phyloP scores from a whole-genome alignment of 2,888 invertebrate genomes.

The Dolomedes plantarius region DNA sequence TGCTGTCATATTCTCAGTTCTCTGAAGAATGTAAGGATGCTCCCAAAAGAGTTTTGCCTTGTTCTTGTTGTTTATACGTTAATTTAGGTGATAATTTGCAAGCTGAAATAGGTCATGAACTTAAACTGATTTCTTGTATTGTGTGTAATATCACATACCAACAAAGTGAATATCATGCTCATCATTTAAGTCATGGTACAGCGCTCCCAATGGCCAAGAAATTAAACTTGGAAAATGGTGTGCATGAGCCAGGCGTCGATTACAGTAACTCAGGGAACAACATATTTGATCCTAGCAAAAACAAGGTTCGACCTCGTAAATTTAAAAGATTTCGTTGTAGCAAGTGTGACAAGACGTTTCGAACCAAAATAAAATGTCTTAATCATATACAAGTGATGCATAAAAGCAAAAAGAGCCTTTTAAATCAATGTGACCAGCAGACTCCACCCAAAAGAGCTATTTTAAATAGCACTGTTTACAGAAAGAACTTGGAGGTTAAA shows the following conservation, averaged over 20 bases:
- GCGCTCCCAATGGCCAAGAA: constrained; percentile 39
- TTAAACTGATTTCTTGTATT: constrained; percentile 43
- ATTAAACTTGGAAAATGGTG: constrained; percentile 40
- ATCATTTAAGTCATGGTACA: constrained; percentile 57
- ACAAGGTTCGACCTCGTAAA: constrained; percentile 54
- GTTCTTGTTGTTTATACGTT: constrained; percentile 65
- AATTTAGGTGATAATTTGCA: constrained; percentile 49
- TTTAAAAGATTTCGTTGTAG: constrained; percentile 75
- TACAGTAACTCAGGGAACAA: constrained; percentile 41
- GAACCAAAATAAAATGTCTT: constrained; percentile 75
- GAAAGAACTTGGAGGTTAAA: constrained; percentile 33
- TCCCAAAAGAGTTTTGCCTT: constrained; percentile 45
- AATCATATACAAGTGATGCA: constrained; percentile 76
- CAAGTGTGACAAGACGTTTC: constrained; percentile 76
- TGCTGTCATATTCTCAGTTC: constrained; percentile 12
- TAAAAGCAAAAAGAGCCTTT: constrained; percentile 67
- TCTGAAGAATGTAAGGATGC: constrained; percentile 39
- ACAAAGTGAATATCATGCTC: constrained; percentile 54
- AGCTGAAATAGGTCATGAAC: constrained; percentile 36
- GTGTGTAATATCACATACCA: constrained; percentile 56
- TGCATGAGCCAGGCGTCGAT: constrained; percentile 30
- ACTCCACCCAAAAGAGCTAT: constrained; percentile 39
- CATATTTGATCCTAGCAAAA: constrained; percentile 23
- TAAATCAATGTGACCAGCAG: constrained; percentile 34
- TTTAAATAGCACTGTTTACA: constrained; percentile 12